These are phyloP conservation scores for Tigriopus californicus DNA, from an alignment of 2,888 invertebrate genomes.

Conservation along the genomic window DNA sequence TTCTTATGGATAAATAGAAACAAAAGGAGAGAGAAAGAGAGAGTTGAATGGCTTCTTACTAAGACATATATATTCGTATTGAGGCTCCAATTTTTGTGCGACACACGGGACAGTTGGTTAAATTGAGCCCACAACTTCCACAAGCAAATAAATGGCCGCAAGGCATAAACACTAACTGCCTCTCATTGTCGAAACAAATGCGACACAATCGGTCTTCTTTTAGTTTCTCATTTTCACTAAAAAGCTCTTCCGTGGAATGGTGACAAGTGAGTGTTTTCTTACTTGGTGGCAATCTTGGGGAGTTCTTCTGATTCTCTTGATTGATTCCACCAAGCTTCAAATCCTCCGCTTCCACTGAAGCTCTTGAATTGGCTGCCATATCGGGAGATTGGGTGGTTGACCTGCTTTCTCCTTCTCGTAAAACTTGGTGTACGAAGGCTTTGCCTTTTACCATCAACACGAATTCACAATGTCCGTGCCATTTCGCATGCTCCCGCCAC, in stretches of 20 bases:
- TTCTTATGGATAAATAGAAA: too few relatives aligned
- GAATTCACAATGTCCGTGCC: conserved; percentile 67
- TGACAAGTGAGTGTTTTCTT: neutral
- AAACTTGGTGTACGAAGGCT: conserved; percentile 46
- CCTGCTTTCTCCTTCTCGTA: too few relatives aligned
- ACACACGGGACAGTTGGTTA: neutral
- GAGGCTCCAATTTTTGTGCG: neutral
- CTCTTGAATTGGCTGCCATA: too few relatives aligned
- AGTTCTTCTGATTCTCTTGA: neutral
- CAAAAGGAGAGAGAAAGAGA: too few relatives aligned
- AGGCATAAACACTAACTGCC: neutral
- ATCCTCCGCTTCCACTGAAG: too few relatives aligned
- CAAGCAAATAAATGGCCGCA: neutral
- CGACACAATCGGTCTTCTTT: neutral
- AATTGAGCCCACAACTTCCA: neutral
- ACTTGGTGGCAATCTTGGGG: neutral
- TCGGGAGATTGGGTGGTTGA: too few relatives aligned
- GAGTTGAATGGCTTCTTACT: too few relatives aligned
- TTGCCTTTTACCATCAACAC: conserved; percentile 58
- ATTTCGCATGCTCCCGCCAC: conserved; percentile 81
- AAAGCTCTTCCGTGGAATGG: neutral
- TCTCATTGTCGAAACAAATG: neutral
- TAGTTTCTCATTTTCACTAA: neutral
- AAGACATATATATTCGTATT: neutral
- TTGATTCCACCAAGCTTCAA: conserved; percentile 23